These are phyloP conservation scores for Corticium candelabrum DNA, from an alignment of 37 sponge, comb jelly and placozoan species.

Conservation along the genomic window DNA sequence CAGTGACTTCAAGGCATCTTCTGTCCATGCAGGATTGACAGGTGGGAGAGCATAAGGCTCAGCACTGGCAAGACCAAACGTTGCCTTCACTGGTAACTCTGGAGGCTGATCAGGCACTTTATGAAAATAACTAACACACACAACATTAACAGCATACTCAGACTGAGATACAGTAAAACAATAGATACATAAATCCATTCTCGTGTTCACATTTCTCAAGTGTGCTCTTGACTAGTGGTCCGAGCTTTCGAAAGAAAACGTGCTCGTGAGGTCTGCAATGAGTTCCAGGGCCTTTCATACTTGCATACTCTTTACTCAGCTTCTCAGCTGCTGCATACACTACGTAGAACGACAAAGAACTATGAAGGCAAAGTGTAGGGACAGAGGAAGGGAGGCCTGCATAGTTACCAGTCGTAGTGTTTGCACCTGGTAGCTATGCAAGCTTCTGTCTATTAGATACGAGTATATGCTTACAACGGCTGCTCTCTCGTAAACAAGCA, in stretches of 20 bases:
- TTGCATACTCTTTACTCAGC: slow-evolving; percentile 77
- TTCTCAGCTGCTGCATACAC: slow-evolving; percentile 64
- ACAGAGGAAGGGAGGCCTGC: background rate
- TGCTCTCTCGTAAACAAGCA: slow-evolving; percentile 56
- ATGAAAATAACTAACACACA: slow-evolving; percentile 70
- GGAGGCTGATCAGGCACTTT: slow-evolving; percentile 88
- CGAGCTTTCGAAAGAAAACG: slow-evolving; percentile 93
- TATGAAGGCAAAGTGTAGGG: background rate
- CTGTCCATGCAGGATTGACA: slow-evolving; percentile 85
- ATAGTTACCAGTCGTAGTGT: too few relatives aligned
- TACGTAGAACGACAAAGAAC: slow-evolving; percentile 16
- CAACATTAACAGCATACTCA: background rate
- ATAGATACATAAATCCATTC: slow-evolving; percentile 93
- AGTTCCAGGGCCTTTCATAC: slow-evolving; percentile 73
- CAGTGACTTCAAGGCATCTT: slow-evolving; percentile 40
- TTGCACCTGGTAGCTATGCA: background rate
- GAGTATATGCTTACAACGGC: slow-evolving; percentile 50
- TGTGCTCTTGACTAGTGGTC: slow-evolving; percentile 63
- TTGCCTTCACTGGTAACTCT: slow-evolving; percentile 55
- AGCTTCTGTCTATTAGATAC: too few relatives aligned
- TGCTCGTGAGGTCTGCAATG: slow-evolving; percentile 82
- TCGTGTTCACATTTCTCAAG: slow-evolving; percentile 86
- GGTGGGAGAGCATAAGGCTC: slow-evolving; percentile 82
- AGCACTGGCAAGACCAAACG: slow-evolving; percentile 86
- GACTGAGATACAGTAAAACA: background rate